Evolutionary conservation across 2,797 vertebrate species (phyloP), one percentile per base, ranked within the genome.

Genomic region (Enteromius radiatus): DNA sequence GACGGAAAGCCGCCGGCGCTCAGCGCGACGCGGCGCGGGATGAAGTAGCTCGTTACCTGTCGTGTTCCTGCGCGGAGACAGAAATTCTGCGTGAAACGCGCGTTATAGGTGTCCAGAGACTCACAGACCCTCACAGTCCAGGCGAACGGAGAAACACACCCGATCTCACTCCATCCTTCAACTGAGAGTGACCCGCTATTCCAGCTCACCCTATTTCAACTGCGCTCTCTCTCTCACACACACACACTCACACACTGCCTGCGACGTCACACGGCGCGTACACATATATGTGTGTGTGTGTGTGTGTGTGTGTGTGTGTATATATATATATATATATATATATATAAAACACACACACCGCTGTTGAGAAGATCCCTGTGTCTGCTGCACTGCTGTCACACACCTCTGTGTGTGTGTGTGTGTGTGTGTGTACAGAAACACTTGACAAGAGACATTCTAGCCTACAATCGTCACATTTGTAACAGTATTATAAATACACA

Each of bases 141-240:
- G n/a, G 23, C 38, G 38, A 38, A 65, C 21, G 26, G 19, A 67
- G 19, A 41, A 76, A 76, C 77, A 67, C 75, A 78, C 76, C 19
- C 45, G 43, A 26, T 33, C 64, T 82, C 88, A 84, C 86, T 87
- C 91, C 93, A 91, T 93, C 88, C 89, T 91, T 90, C 90, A 86
- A 90, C 90, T 91, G 86, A 80, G 68, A 71, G 84, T 73, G 93
- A 91, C 64, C 85, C 83, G 85, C 86, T 89, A 81, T 90, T 92
- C 91, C 92, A 91, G 88, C 94, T 93, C 94, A 95, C 95, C 93
- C 96, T 97, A 97, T 98, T 97, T 98, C 92, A 93, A 89, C 91
- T 80, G 89, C 93, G 90, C 95, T 54, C 33, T 68, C 45, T 76
- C n/a, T n/a, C 73, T 64, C 59, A 41, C 36, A 17, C 36, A 14